Conservation (phyloP, 2,113 vertebrate genomes). For the Alaudala cheleensis region DNA sequence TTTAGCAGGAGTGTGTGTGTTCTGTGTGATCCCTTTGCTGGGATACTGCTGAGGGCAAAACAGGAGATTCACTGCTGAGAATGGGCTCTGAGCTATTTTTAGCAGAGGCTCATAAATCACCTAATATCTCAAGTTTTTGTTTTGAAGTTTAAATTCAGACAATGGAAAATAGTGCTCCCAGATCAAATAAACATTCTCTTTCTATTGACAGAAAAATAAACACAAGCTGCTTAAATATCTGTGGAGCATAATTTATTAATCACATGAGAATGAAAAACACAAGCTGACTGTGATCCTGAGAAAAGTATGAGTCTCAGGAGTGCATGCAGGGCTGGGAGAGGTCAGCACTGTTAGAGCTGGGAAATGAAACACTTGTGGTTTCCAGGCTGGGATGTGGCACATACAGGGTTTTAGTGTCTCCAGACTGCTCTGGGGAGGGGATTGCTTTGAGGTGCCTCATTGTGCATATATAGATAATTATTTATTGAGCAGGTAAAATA, state of each 20-base stretch:
- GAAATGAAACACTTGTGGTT: not conserved
- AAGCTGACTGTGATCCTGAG: not conserved
- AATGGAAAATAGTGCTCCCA: constrained; percentile 43
- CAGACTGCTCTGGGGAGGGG: not conserved
- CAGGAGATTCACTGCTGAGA: not conserved
- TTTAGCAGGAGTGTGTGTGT: not conserved
- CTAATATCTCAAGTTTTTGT: not conserved
- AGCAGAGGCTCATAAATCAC: constrained; percentile 9
- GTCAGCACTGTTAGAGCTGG: not conserved
- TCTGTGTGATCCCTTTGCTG: not conserved
- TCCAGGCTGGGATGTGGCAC: not conserved
- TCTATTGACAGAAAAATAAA: constrained; percentile 52
- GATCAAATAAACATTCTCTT: constrained; percentile 48
- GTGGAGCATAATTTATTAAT: constrained; percentile 53
- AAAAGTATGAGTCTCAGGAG: constrained; percentile 7
- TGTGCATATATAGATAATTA: fast-evolving
- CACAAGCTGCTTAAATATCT: constrained; percentile 32
- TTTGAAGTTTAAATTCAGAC: constrained; percentile 48
- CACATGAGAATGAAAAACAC: constrained; percentile 32
- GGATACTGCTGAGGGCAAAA: not conserved
- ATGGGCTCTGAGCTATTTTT: not conserved
- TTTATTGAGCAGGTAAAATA: not conserved
- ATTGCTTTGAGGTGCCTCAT: not conserved
- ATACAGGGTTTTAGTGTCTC: not conserved
- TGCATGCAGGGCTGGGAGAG: constrained; percentile 9